Conservation (phyloP, 2,113 vertebrate genomes). For the Aptenodytes forsteri region DNA sequence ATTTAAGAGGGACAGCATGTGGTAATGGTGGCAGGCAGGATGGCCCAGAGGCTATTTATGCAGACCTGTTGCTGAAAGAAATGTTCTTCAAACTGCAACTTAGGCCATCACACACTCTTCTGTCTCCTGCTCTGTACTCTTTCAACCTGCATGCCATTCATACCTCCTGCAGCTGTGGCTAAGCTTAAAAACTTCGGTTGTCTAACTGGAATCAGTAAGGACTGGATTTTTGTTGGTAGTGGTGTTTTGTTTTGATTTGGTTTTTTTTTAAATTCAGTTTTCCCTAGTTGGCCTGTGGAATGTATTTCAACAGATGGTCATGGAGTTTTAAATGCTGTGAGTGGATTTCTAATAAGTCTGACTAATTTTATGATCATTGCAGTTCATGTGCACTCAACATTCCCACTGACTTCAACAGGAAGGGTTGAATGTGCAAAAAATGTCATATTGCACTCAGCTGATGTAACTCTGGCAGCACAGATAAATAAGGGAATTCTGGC, state of each 20-base stretch:
- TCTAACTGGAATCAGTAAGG: neutral
- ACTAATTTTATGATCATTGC: constrained; percentile 60
- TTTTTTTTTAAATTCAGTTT: neutral
- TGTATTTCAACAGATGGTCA: constrained; percentile 55
- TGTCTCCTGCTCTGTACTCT: neutral
- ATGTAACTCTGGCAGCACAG: neutral
- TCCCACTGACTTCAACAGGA: neutral
- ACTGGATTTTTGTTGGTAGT: neutral
- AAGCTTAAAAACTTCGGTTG: neutral
- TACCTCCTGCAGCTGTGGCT: neutral
- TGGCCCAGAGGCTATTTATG: neutral
- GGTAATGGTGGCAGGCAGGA: neutral
- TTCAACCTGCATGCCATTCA: neutral
- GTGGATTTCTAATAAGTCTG: constrained; percentile 70
- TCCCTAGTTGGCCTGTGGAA: constrained; percentile 15
- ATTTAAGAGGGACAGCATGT: neutral
- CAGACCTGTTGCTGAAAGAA: neutral
- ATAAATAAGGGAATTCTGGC: neutral
- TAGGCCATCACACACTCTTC: neutral
- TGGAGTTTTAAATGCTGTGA: constrained; percentile 49
- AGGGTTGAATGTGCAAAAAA: neutral
- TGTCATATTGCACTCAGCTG: neutral
- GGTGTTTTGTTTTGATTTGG: neutral
- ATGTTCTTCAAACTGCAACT: neutral
- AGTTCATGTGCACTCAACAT: constrained; percentile 20